Base-by-base conservation (phyloP, 64 coral and sea anemone species). In the Montipora sp. region DNA sequence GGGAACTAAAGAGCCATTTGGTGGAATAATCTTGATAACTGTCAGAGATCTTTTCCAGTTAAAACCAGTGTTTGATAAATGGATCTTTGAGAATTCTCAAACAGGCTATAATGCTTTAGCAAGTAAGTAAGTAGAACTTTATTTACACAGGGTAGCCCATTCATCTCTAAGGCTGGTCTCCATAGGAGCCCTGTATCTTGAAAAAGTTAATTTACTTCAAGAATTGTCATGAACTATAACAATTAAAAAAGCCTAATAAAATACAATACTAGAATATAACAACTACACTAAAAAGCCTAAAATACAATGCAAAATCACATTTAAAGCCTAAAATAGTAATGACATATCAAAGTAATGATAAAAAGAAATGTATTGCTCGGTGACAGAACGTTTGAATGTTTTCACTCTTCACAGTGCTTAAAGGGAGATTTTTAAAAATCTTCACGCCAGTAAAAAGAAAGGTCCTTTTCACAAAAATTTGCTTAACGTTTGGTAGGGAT, bases 31-130 rank as follows among this genome's bases (percentile, higher is more conserved):
- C 36, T 3, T 92, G 5, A 75, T 92, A 73, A 75, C 81, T 86
- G 82, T 92, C 77, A 81, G 90, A 48, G 90, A 92, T 77, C 77
- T 92, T 7, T 92, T 93, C 77, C 92, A 93, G 51, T 66, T 93
- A 51, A 55, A 92, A 63, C 90, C 90, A n/a, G 90, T 92, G 44
- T 85, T 92, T 86, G 90, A 92, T 36, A 75, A 23, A 5, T 92
- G 90, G 90, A 92, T 92, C 24, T 92, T 92, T 85, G 51, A 87
- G 60, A 86, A 75, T 76, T 9, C 22, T 1, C 45, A 48, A 4
- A 53, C 50, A 24, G 3, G 57, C 79, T 91, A 83, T 82, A 18
- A 2, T 47, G 6, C 43, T 19, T 58, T 91, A 75, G 90, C 79
- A 73, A 72, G 9, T 48, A 91, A 83, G 36, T 36, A 36, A 36